phyloP scores from a whole-genome alignment of 2,888 invertebrate species.

The Chrysotoxum bicinctum region DNA sequence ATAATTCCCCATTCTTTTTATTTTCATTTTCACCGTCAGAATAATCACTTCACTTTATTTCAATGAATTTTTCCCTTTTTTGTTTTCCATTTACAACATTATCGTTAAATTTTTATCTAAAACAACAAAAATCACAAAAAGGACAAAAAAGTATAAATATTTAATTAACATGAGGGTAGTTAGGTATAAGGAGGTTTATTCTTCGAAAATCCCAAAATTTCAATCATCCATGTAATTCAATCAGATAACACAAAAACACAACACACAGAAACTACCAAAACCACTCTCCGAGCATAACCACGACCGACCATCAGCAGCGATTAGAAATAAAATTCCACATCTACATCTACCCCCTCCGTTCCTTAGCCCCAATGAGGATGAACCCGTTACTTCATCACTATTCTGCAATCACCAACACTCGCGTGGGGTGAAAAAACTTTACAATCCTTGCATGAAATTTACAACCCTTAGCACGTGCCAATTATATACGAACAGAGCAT shows the following conservation, averaged over 20 bases:
- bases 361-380: not conserved
- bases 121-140: slow-evolving; percentile 12
- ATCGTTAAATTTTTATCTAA: slow-evolving; percentile 41
- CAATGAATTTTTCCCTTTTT: not conserved
- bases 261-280: not conserved
- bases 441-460: not conserved
- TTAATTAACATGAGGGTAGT: slow-evolving; percentile 17
- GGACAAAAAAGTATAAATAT: not conserved
- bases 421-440: slow-evolving; percentile 42
- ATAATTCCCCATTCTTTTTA: slow-evolving; percentile 43
- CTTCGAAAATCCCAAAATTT: slow-evolving; percentile 18
- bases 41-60: slow-evolving; percentile 16
- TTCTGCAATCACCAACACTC: no score
- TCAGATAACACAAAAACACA: slow-evolving; percentile 45
- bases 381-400: not conserved
- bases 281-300: not conserved
- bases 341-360: not conserved
- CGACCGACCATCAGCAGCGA: slow-evolving; percentile 29
- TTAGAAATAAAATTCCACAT: slow-evolving; percentile 43
- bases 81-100: slow-evolving; percentile 43
- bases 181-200: not conserved
- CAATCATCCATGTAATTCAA: slow-evolving; percentile 53
- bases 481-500: slow-evolving; percentile 39
- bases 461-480: slow-evolving; percentile 57
- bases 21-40: slow-evolving; percentile 37